Base-by-base conservation (phyloP, 1,140 invertebrate genomes). In the Camponotus pennsylvanicus region DNA sequence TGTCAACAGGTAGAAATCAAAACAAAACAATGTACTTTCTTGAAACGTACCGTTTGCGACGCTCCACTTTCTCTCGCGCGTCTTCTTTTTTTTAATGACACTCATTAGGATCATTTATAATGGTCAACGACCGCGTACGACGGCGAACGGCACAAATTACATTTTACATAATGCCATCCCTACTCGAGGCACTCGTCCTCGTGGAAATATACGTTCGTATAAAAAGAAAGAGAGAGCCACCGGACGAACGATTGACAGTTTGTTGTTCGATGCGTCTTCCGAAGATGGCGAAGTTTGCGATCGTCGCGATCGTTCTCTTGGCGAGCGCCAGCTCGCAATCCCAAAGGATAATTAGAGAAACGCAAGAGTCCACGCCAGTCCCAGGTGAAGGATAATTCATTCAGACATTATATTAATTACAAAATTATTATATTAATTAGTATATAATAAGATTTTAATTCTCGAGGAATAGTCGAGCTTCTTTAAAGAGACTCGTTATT, bases 21-120 rank as follows among this genome's bases (percentile, higher is more conserved):
- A 88, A 82, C 52, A 80, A 85, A 90, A 88, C 86, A 90, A 88
- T 89, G 76, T 90, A 63, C 90, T 90, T 90, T 91, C 87, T 78
- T 86, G 79, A 79, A 61, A 45, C 70, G 66, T 77, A 76, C 69
- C 88, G 82, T n/a, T 83, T 37, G 79, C 75, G 73, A 40, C 83
- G 90, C 79, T 90, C 90, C 89, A 90, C 90, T 91, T 91, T 91
- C 90, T 90, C 90, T 77, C 87, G 87, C 87, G 90, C 78, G 78
- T 89, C 87, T 88, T 85, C 85, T 80, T 61, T 85, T 27, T 52
- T 87, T 87, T 85, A 89, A 91, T 90, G 85, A 89, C 90, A 89
- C 80, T 87, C 77, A 91, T 91, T 66, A 87, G 66, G 13, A 89
- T 85, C 75, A 70, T 80, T 67, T 83, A 78, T 87, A 90, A 90